These are phyloP conservation scores for Zoroaster sp. DNA, from an alignment of 53 echinoderm and acorn worm genomes.

Conservation along the genomic window DNA sequence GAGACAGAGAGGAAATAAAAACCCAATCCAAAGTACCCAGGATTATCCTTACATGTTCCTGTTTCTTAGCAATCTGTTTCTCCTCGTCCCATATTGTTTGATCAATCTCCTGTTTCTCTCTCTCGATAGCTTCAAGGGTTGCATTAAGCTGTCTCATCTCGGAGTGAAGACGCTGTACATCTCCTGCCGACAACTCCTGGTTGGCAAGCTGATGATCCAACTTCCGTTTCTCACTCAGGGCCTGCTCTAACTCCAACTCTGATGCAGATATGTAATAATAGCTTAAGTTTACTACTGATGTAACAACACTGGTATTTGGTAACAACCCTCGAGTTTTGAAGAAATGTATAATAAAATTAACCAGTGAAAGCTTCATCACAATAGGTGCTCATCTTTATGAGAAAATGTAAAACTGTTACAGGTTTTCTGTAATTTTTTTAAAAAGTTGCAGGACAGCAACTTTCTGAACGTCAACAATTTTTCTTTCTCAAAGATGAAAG, in stretches of 20 bases:
- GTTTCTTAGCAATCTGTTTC: conserved; percentile 84
- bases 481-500: too few relatives aligned
- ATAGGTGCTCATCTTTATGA: too few relatives aligned
- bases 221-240: conserved; percentile 36
- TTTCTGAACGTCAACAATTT: too few relatives aligned
- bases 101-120: conserved; percentile 82
- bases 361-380: too few relatives aligned
- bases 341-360: too few relatives aligned
- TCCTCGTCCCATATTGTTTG: conserved; percentile 93
- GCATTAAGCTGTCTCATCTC: conserved; percentile 82
- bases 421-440: too few relatives aligned
- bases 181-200: conserved; percentile 86
- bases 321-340: too few relatives aligned
- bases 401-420: too few relatives aligned
- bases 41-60: conserved; percentile 65
- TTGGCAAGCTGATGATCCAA: conserved; percentile 75
- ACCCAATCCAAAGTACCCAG: not conserved
- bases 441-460: too few relatives aligned
- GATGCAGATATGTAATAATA: not conserved
- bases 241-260: conserved; percentile 79
- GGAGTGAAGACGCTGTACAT: conserved; percentile 87
- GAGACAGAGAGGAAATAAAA: not conserved
- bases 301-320: too few relatives aligned
- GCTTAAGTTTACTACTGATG: too few relatives aligned
- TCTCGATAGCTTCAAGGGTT: conserved; percentile 75